Evolutionary conservation across 2,113 vertebrate species (phyloP).

Genomic region (Actenoides lindsayi): DNA sequence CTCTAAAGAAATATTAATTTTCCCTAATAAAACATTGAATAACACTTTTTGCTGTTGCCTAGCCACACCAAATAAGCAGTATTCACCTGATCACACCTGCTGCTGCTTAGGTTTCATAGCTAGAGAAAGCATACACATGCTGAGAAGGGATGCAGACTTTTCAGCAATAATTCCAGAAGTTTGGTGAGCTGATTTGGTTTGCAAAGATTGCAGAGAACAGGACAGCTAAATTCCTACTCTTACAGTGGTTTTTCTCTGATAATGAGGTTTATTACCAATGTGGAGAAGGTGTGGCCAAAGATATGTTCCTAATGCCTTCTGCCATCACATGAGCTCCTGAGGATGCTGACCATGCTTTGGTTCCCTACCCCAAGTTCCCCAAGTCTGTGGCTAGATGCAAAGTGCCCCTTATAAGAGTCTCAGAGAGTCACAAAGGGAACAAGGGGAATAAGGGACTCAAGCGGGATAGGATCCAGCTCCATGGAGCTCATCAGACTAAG

Average conservation of each 20-base stretch:
- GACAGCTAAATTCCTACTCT: neutral
- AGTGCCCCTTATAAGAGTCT: accelerated
- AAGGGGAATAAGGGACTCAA: neutral
- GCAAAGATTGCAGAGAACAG: neutral
- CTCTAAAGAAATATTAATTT: conserved; percentile 58
- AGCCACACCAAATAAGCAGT: neutral
- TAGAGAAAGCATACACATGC: neutral
- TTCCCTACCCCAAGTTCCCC: too few species aligned
- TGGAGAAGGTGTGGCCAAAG: neutral
- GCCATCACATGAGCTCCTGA: neutral
- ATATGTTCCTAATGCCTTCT: neutral
- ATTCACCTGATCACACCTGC: neutral
- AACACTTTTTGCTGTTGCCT: neutral
- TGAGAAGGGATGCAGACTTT: neutral
- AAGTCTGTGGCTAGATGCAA: neutral
- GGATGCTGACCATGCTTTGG: neutral
- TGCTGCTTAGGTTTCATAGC: neutral
- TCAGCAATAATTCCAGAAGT: neutral
- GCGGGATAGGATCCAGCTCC: neutral
- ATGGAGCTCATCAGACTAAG: neutral
- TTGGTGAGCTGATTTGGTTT: neutral
- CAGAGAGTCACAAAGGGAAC: neutral
- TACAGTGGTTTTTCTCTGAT: neutral
- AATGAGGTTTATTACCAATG: accelerated
- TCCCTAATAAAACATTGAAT: conserved; percentile 9